phyloP scores from a whole-genome alignment of 1,140 invertebrate genomes.

The Caerostris extrusa region DNA sequence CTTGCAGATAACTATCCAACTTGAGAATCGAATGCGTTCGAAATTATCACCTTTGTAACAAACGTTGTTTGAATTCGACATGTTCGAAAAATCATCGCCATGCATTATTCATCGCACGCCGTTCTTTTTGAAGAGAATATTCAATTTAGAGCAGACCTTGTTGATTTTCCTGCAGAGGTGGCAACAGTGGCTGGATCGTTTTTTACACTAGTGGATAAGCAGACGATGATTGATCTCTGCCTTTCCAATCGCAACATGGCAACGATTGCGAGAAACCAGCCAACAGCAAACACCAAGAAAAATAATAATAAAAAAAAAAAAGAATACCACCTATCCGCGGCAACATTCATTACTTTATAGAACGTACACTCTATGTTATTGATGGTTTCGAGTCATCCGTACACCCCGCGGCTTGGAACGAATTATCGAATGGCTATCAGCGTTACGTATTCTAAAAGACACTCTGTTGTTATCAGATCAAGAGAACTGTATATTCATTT shows the following conservation, averaged over 20 bases:
- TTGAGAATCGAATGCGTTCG: neutral
- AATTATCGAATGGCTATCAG: constrained; percentile 74
- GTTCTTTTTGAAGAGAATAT: constrained; percentile 55
- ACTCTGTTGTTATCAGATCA: constrained; percentile 63
- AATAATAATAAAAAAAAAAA: constrained; percentile 41
- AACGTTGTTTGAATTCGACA: neutral
- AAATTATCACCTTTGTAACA: constrained; percentile 4
- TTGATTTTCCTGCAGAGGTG: constrained; percentile 67
- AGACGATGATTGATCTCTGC: constrained; percentile 64
- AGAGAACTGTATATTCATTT: constrained; percentile 28
- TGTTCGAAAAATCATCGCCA: neutral
- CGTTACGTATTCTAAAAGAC: constrained; percentile 40
- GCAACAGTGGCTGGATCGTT: constrained; percentile 52
- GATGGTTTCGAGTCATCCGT: constrained; percentile 39
- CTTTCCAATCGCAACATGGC: neutral
- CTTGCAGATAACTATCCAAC: neutral
- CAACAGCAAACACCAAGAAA: constrained; percentile 34
- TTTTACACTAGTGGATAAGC: constrained; percentile 41
- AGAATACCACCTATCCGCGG: constrained; percentile 38
- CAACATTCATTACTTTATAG: constrained; percentile 62
- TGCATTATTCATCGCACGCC: constrained; percentile 43
- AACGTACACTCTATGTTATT: constrained; percentile 46
- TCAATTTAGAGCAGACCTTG: constrained; percentile 56
- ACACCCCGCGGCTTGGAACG: constrained; percentile 49
- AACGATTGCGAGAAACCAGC: constrained; percentile 25